Evolutionary conservation across 2,888 invertebrate genomes (phyloP), one percentile per base, ranked within the genome.

Genomic region (Troides helena): DNA sequence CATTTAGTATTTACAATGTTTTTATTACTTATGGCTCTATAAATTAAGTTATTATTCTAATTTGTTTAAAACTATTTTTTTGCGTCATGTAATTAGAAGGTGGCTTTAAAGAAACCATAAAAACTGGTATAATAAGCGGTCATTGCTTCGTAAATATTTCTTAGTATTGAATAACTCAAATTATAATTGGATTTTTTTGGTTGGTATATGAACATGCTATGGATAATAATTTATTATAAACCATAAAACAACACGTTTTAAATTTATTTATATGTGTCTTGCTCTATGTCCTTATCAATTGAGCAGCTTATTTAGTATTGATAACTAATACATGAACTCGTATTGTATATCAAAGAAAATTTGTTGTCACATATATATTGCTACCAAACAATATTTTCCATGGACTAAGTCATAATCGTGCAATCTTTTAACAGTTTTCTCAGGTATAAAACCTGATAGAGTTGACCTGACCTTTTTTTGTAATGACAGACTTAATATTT

Each of bases 31-130:
- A 1, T 14, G 2, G 46, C 12, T 46, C 14, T 14, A 46, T 46
- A 43, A 7, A 43, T 43, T 30, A 30, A 30, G 30, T 30, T 2
- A 30, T 30, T 30, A 30, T 30, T 30, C 4, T 30, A 14, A 46
- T 1, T 46, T 46, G 17, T 1, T 14, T 4, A 10, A 46, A 46
- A 14, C 0, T 46, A 21, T 46, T 46, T 46, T 12, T 8, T 43
- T 7, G 7, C 4, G 36, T 36, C 36, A 36, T 0, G 46, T 46
- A 46, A 46, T 61, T 8, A 10, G 36, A 39, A 2, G 1, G 65
- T 57, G 23, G 8, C 59, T 65, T 46, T 39, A 65, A 57, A 21
- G 65, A 65, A 65, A 59, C 65, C 65, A 46, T 25, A 6, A 39
- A 65, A 58, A 12, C 17, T 36, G 14, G 17, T 12, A 21, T 12